phyloP scores from a whole-genome alignment of 2,113 vertebrate genomes.

The Australoheros scitulus region DNA sequence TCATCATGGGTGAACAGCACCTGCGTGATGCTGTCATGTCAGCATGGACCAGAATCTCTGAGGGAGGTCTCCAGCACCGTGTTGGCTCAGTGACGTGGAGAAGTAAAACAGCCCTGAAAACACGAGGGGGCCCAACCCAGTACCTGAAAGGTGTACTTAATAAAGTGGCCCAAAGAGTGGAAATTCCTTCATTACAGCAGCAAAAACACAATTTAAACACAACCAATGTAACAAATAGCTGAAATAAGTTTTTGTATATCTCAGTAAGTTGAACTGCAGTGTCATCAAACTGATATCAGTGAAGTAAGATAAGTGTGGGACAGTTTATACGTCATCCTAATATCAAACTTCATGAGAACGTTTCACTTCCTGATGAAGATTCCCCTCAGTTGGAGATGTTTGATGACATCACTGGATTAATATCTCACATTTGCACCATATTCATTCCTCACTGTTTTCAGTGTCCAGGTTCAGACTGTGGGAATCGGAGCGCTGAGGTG shows the following conservation, averaged over 20 bases:
- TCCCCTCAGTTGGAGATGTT: neutral
- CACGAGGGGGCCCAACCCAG: neutral
- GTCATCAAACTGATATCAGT: fast-evolving
- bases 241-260: neutral
- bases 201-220: neutral
- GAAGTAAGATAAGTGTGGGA: neutral
- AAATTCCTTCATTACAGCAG: neutral
- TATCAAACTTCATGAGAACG: neutral
- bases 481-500: neutral
- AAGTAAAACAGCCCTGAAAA: neutral
- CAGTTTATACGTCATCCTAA: neutral
- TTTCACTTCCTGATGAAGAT: neutral
- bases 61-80: neutral
- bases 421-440: too few relatives aligned
- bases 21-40: neutral
- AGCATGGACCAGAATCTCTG: fast-evolving
- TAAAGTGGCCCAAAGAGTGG: neutral
- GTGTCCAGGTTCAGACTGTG: neutral
- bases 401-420: too few relatives aligned
- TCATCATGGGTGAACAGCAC: neutral
- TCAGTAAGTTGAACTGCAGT: neutral
- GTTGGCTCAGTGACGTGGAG: fast-evolving
- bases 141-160: neutral
- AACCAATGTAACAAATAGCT: fast-evolving
- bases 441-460: neutral